A percentile compares a stretch with the other conserved stretches of the same genome.
phyloP scores from a whole-genome alignment of 2,797 vertebrate genomes.

The Acridotheres tristis region DNA sequence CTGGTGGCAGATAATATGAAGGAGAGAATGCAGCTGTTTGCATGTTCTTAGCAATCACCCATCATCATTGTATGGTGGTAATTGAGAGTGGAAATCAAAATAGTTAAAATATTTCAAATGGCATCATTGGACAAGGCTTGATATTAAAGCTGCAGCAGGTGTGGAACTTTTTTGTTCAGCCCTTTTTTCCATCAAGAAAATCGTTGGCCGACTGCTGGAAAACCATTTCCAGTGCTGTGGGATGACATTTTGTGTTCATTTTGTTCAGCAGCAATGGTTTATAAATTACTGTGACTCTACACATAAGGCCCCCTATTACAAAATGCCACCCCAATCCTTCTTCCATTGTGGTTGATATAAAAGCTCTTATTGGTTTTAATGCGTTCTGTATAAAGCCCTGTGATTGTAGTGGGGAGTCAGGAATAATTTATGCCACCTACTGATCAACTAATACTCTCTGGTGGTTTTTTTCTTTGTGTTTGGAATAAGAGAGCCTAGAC shows the following conservation, averaged over 20 bases:
- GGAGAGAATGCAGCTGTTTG: background rate
- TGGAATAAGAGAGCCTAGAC: constrained; percentile 14
- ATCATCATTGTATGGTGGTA: background rate
- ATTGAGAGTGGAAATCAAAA: background rate
- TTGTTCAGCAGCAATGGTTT: background rate
- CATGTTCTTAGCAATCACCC: background rate
- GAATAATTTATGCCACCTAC: constrained; percentile 26
- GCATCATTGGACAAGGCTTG: background rate
- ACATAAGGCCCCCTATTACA: background rate
- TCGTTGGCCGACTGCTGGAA: background rate
- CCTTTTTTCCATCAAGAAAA: background rate
- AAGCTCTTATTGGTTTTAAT: constrained; percentile 26
- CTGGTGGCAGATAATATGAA: background rate
- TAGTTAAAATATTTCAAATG: background rate
- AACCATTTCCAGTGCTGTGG: background rate
- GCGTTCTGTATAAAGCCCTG: background rate
- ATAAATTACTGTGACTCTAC: background rate
- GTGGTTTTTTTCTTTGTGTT: constrained; percentile 1
- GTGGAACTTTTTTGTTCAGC: background rate
- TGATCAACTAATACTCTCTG: constrained; percentile 17
- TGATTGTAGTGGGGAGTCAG: background rate
- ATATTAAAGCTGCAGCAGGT: constrained; percentile 1
- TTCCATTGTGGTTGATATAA: constrained; percentile 3
- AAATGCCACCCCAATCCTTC: background rate
- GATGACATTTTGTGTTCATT: constrained; percentile 21